Evolutionary conservation across 2,797 vertebrate species (phyloP).

Genomic region (Calcarius lapponicus): DNA sequence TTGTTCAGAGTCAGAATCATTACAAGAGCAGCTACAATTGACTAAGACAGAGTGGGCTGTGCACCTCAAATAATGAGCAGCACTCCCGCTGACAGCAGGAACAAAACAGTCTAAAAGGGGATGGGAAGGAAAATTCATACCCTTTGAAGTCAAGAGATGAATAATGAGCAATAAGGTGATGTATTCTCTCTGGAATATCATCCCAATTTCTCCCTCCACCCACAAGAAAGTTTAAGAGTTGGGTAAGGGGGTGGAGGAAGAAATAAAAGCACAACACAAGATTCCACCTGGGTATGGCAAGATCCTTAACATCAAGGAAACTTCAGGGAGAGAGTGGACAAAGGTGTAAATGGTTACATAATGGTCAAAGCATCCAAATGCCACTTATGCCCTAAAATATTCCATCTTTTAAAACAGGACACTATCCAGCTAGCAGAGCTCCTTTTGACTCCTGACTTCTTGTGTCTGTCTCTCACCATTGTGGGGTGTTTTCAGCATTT

Average conservation of each 20-base stretch:
- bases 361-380: not conserved
- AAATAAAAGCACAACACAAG: not conserved
- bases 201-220: not conserved
- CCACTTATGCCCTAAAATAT: not conserved
- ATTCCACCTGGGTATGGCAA: not conserved
- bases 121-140: not conserved
- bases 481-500: not conserved
- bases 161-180: not conserved
- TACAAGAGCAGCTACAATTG: constrained; percentile 8
- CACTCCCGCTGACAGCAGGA: not conserved
- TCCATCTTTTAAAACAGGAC: not conserved
- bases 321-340: not conserved
- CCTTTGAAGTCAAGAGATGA: constrained; percentile 11
- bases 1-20: constrained; percentile 5
- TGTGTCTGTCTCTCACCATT: not conserved
- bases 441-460: not conserved
- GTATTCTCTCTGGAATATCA: not conserved
- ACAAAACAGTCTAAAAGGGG: constrained; percentile 17
- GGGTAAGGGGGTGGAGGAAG: not conserved
- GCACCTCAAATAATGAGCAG: not conserved
- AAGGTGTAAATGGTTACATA: not conserved
- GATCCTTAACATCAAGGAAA: not conserved
- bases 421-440: not conserved
- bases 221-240: not conserved
- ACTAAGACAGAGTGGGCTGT: constrained; percentile 24